These are phyloP conservation scores for Sipha flava DNA, from an alignment of 1,140 invertebrate species.

Conservation along the genomic window DNA sequence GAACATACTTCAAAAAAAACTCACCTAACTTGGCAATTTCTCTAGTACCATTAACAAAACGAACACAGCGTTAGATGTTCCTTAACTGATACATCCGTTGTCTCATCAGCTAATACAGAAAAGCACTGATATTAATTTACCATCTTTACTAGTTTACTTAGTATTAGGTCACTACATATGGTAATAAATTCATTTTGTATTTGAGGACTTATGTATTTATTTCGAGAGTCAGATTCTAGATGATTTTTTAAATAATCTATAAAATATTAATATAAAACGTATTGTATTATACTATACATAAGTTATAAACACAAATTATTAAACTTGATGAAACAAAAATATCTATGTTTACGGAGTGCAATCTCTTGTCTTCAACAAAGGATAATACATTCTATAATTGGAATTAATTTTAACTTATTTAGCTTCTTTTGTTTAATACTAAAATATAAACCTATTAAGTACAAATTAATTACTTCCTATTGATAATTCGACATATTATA, in stretches of 20 bases:
- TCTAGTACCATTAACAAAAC: too few relatives aligned
- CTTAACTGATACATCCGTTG: too few relatives aligned
- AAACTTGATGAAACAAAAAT: background rate
- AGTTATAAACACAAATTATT: background rate
- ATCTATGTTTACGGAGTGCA: background rate
- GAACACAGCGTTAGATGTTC: too few relatives aligned
- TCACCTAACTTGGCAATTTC: too few relatives aligned
- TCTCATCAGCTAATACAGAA: too few relatives aligned
- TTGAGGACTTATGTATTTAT: background rate
- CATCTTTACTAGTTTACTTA: too few relatives aligned
- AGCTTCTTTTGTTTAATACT: background rate
- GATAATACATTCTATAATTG: background rate
- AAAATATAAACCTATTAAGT: background rate
- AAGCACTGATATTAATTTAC: too few relatives aligned
- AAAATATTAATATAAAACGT: background rate
- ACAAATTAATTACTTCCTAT: background rate
- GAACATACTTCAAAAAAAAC: background rate
- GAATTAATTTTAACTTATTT: background rate
- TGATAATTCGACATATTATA: too few relatives aligned
- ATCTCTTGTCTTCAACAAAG: background rate
- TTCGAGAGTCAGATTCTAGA: background rate
- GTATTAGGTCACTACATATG: too few relatives aligned
- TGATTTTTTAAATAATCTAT: background rate
- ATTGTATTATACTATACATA: background rate
- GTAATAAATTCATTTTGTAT: background rate